Conservation (phyloP, 2,113 vertebrate species). For the Nothoprocta perdicaria region DNA sequence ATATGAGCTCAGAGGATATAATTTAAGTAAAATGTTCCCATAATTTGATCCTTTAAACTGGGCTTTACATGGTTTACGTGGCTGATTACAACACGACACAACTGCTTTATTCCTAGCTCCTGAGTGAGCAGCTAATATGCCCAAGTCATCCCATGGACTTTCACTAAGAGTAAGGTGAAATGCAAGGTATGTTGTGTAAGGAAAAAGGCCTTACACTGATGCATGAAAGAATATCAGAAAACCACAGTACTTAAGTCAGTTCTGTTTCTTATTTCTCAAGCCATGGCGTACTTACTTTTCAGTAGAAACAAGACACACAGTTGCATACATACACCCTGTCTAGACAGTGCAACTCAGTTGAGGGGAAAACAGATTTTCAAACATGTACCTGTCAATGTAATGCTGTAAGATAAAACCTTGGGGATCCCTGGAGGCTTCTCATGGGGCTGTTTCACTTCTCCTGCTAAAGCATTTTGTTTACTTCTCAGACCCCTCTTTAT, state of each 20-base stretch:
- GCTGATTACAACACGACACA: neutral
- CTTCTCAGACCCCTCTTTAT: slow-evolving; percentile 23
- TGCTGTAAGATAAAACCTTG: slow-evolving; percentile 11
- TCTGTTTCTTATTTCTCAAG: neutral
- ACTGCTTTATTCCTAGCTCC: neutral
- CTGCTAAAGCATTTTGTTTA: slow-evolving; percentile 51
- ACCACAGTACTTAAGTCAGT: neutral
- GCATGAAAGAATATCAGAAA: neutral
- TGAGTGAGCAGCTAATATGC: neutral
- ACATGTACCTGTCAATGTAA: neutral
- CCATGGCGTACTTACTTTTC: neutral
- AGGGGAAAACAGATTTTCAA: slow-evolving; percentile 31
- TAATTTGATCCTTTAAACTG: neutral
- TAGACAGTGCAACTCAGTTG: slow-evolving; percentile 2
- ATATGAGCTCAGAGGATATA: neutral
- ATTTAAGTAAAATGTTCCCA: neutral
- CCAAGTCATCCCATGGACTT: neutral
- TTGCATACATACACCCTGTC: neutral
- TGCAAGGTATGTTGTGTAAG: neutral
- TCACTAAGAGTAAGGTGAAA: neutral
- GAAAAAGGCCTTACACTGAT: neutral
- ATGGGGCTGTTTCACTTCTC: neutral
- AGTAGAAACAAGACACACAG: neutral
- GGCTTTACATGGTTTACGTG: neutral
- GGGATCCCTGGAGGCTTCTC: neutral